A percentile compares a stretch with the other conserved stretches of the same genome.
Evolutionary conservation across 1,140 invertebrate genomes (phyloP).

Genomic region (Tetragnatha versicolor): DNA sequence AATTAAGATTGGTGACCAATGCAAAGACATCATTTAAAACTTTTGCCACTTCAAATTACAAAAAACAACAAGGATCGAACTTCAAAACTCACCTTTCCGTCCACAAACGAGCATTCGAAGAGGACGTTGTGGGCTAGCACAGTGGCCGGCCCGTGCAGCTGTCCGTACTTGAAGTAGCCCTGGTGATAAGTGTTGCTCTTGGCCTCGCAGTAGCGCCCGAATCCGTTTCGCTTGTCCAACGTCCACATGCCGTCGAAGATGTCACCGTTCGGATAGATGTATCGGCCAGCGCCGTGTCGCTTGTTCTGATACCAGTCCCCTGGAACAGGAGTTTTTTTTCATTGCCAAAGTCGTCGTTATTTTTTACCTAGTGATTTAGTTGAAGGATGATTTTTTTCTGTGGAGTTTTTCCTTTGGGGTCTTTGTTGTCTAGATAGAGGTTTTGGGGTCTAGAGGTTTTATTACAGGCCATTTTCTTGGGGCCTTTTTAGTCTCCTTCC

Average conservation of each 20-base stretch:
- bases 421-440: not conserved
- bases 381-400: not conserved
- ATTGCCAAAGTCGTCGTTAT: not conserved
- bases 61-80: not conserved
- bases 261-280: slow-evolving; percentile 41
- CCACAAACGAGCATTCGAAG: not conserved
- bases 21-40: too few relatives aligned
- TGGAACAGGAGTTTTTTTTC: not conserved
- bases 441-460: too few relatives aligned
- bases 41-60: not conserved
- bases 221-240: slow-evolving; percentile 26
- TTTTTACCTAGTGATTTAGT: not conserved
- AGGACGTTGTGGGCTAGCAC: slow-evolving; percentile 7
- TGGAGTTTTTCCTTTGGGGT: too few relatives aligned
- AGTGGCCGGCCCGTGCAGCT: not conserved
- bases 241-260: slow-evolving; percentile 29
- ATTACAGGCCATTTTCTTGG: too few relatives aligned
- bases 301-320: slow-evolving; percentile 40
- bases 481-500: too few relatives aligned
- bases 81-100: slow-evolving; percentile 20
- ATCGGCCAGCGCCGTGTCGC: slow-evolving; percentile 29
- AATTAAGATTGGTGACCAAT: too few relatives aligned
- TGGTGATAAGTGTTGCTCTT: not conserved
- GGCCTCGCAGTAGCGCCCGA: slow-evolving; percentile 13
- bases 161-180: slow-evolving; percentile 16